Evolutionary conservation across 2,797 vertebrate genomes (phyloP), one percentile per base, ranked within the genome.

Genomic region (Sphaeramia orbicularis): DNA sequence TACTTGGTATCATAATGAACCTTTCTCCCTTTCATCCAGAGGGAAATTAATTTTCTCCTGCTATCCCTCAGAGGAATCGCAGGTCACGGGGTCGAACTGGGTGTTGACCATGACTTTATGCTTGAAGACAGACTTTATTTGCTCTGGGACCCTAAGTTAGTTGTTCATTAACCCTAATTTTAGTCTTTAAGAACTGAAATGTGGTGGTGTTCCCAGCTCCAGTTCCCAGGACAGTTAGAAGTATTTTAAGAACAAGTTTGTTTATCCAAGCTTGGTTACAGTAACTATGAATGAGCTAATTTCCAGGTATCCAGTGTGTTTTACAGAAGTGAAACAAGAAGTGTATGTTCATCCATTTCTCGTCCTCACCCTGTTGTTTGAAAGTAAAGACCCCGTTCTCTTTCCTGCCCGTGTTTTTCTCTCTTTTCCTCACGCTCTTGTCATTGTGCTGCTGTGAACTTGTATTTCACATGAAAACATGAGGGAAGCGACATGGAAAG

Each of bases 291-390:
- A 74, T 72, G 48, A 58, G 32, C 50, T 84, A 38, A 76, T 86
- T 83, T 85, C 74, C 76, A 82, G 61, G 69, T 81, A 66, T 56
- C 19, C 15, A 76, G 8, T 18, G 15, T 19, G 38, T 12, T 84
- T 84, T 85, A 56, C 67, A 83, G 86, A 89, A 90, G 85, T 82
- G 87, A 89, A 93, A 92, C 71, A 6, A 84, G 85, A 86, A 91
- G 78, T 72, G 37, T 27, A 12, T 40, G 61, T 60, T 67, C n/a
- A 12, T 57, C 47, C 58, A 60, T 78, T 85, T 85, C 77, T 77
- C 53, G 72, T 69, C 45, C 47, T 63, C 14, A 37, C 53, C 30
- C 47, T 56, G 40, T 61, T 65, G 65, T 89, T 92, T 7, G 21
- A 24, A 24, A 40, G 50, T 18, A 18, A 65, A 83, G 69, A 83